Conservation (phyloP, 1,140 invertebrate species). For the Drosophila nigromelanica region DNA sequence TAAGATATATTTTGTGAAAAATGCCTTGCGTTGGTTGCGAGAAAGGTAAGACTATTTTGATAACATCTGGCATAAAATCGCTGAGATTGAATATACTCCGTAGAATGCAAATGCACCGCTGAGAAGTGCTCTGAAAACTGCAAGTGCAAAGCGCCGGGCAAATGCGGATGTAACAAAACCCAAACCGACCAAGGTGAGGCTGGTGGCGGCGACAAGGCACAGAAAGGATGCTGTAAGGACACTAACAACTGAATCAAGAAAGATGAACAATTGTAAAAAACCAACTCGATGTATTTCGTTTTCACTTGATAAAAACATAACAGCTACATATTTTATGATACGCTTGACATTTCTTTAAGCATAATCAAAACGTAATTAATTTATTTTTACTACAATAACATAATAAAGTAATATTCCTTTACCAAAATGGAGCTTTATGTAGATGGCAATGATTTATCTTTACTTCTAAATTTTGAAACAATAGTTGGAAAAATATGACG, state of each 20-base stretch:
- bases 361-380: constrained; percentile 58
- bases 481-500: constrained; percentile 42
- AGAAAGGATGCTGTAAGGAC: constrained; percentile 13
- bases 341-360: constrained; percentile 44
- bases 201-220: constrained; percentile 19
- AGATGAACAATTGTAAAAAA: not conserved
- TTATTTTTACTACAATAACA: constrained; percentile 42
- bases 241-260: constrained; percentile 7
- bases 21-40: constrained; percentile 77
- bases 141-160: constrained; percentile 84
- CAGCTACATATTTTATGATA: constrained; percentile 35
- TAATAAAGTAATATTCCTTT: constrained; percentile 50
- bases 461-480: constrained; percentile 41
- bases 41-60: constrained; percentile 47
- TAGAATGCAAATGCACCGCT: constrained; percentile 85
- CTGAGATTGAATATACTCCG: constrained; percentile 28
- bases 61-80: not conserved
- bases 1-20: constrained; percentile 19
- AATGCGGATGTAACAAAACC: constrained; percentile 74
- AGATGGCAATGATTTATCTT: constrained; percentile 59
- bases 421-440: constrained; percentile 57
- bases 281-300: constrained; percentile 30
- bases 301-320: constrained; percentile 37
- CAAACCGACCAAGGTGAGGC: constrained; percentile 11
- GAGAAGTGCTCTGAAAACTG: constrained; percentile 84